phyloP scores from a whole-genome alignment of 2,113 vertebrate genomes.

The Syngnathus typhle region DNA sequence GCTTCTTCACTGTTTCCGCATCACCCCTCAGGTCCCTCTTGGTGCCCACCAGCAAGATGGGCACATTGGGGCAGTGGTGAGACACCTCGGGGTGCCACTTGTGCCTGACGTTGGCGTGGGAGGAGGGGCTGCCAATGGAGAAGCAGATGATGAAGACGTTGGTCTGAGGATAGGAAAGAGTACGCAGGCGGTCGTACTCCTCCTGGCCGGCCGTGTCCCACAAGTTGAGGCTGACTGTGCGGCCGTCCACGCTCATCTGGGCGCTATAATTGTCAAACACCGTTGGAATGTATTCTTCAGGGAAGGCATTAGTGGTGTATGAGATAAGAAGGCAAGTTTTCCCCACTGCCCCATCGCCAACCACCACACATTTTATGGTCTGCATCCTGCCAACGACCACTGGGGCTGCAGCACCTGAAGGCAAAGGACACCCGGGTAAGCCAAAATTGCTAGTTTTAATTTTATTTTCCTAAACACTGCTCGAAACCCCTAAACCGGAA shows the following conservation, averaged over 20 bases:
- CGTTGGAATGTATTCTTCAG: constrained; percentile 90
- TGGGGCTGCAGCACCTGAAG: constrained; percentile 69
- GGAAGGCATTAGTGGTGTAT: constrained; percentile 91
- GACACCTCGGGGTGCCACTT: constrained; percentile 94
- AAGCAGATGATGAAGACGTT: constrained; percentile 93
- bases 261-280: constrained; percentile 95
- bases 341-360: constrained; percentile 90
- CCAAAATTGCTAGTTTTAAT: background rate
- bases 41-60: constrained; percentile 86
- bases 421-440: constrained; percentile 29
- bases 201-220: constrained; percentile 96
- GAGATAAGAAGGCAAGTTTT: constrained; percentile 95
- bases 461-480: background rate
- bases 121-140: constrained; percentile 87
- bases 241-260: constrained; percentile 91
- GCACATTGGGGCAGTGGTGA: constrained; percentile 88
- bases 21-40: constrained; percentile 87
- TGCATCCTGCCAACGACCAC: constrained; percentile 84
- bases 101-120: constrained; percentile 87
- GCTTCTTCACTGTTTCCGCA: constrained; percentile 83
- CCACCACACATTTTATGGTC: constrained; percentile 93
- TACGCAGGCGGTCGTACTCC: constrained; percentile 87
- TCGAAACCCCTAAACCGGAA: background rate
- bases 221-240: constrained; percentile 86
- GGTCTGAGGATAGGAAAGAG: constrained; percentile 87